Conservation (phyloP, 23 tunicate genomes). For the Styela plicata region DNA sequence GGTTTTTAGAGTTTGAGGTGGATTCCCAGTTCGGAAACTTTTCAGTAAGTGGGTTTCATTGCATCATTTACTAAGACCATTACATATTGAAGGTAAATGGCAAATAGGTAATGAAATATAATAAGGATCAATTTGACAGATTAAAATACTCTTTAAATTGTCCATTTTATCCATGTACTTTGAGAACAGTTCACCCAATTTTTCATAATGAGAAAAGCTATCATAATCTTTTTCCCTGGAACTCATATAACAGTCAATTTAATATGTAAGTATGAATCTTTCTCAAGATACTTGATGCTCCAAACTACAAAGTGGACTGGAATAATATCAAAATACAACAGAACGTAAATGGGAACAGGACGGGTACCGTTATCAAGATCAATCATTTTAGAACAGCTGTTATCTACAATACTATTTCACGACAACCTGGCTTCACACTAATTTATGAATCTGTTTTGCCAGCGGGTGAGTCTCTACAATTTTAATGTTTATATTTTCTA, state of each 20-base stretch:
- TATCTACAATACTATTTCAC: neutral
- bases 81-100: neutral
- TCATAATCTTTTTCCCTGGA: too few species aligned
- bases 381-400: neutral
- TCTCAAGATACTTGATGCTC: slow-evolving; percentile 1
- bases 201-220: too few species aligned
- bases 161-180: too few species aligned
- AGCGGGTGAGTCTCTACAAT: neutral
- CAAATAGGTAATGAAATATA: too few species aligned
- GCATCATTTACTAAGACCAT: too few species aligned
- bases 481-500: too few species aligned
- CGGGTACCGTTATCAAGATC: neutral
- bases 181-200: too few species aligned
- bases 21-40: neutral
- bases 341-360: neutral
- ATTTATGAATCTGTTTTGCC: neutral
- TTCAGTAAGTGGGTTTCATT: neutral
- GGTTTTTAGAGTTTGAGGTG: neutral
- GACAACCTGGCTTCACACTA: neutral
- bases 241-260: too few species aligned
- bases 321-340: neutral
- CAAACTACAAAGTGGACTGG: neutral
- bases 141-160: too few species aligned
- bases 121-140: too few species aligned
- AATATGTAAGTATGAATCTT: too few species aligned